These are phyloP conservation scores for Aricia agestis DNA, from an alignment of 1,140 invertebrate species.

Conservation along the genomic window DNA sequence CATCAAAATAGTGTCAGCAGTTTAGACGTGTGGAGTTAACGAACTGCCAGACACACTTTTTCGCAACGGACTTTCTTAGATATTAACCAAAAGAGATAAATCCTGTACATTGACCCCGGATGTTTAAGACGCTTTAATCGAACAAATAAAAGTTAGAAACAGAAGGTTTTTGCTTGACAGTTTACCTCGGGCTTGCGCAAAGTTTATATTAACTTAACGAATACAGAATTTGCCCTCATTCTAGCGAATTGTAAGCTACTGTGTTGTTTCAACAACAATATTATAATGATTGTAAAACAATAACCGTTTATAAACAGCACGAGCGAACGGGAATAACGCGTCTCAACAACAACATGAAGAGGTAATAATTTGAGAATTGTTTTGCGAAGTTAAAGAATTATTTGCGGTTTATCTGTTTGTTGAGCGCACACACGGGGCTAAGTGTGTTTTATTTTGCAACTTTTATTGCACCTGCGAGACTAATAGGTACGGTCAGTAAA, in stretches of 20 bases:
- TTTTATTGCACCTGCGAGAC: background rate
- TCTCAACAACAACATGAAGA: background rate
- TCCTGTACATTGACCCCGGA: background rate
- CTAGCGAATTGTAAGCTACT: background rate
- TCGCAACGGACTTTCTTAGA: no score
- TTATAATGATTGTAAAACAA: background rate
- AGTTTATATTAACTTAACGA: background rate
- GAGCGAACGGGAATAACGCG: background rate
- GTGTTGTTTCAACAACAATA: constrained; percentile 3
- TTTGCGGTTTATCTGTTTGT: background rate
- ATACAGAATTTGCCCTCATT: background rate
- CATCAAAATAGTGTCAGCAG: no score
- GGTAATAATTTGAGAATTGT: constrained; percentile 6
- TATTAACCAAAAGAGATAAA: background rate
- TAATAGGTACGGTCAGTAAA: background rate
- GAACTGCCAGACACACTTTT: no score
- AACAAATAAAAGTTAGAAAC: background rate
- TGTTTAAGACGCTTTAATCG: background rate
- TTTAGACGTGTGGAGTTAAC: no score
- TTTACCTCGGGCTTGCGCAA: background rate
- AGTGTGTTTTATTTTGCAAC: background rate
- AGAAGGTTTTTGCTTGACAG: background rate
- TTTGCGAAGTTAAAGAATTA: background rate
- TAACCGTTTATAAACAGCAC: background rate
- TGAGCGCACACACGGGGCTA: background rate